Conservation (phyloP, 2,888 invertebrate species). For the Cynaeus angustus region DNA sequence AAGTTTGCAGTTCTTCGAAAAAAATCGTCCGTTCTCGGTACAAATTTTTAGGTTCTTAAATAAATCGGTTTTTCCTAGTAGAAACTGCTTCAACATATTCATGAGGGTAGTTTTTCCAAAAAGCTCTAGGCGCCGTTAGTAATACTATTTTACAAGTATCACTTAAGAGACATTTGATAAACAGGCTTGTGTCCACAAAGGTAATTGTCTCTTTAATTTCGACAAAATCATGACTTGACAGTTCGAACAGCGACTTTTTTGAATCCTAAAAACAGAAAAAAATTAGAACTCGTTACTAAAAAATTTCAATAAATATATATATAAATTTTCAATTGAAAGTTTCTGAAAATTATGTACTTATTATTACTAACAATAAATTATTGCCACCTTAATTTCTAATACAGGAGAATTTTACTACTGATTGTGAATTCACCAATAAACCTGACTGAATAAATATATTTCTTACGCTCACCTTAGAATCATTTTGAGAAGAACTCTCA, state of each 20-base stretch:
- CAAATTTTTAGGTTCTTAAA: slow-evolving; percentile 50
- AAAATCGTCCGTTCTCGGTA: slow-evolving; percentile 48
- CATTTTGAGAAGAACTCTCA: no score
- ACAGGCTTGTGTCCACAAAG: slow-evolving; percentile 36
- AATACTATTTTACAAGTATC: slow-evolving; percentile 43
- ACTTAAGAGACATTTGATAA: no score
- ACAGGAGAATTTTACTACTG: slow-evolving; percentile 34
- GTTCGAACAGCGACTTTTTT: slow-evolving; percentile 40
- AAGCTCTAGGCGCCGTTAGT: slow-evolving; percentile 49
- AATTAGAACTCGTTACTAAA: slow-evolving; percentile 38
- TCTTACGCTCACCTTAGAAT: no score
- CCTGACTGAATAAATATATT: no score
- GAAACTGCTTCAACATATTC: slow-evolving; percentile 51
- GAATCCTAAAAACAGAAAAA: slow-evolving; percentile 37
- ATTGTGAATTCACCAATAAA: slow-evolving; percentile 37
- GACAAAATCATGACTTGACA: slow-evolving; percentile 29
- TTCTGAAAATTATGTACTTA: slow-evolving; percentile 38
- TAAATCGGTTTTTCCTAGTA: slow-evolving; percentile 49
- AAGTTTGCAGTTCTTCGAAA: slow-evolving; percentile 50
- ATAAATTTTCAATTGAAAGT: slow-evolving; percentile 32
- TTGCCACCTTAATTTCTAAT: slow-evolving; percentile 32
- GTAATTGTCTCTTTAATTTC: slow-evolving; percentile 36
- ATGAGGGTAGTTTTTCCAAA: slow-evolving; percentile 51
- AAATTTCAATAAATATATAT: slow-evolving; percentile 30
- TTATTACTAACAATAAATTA: slow-evolving; percentile 39